Evolutionary conservation across 2,113 vertebrate genomes (phyloP).

Genomic region (Seriola dumerili): DNA sequence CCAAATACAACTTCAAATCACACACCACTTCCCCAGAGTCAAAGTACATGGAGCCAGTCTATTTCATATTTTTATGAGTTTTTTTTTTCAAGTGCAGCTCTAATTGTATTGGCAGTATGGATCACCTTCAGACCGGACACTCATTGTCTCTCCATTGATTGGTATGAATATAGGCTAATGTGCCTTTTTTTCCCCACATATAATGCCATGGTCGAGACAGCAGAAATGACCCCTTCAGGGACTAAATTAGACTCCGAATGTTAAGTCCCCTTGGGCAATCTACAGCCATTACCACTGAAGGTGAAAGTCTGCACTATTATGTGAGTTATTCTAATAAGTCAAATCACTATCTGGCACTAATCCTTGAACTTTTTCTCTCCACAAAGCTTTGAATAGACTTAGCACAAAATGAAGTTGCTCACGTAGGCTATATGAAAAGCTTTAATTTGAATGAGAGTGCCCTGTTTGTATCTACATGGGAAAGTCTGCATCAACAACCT

Average conservation of each 20-base stretch:
- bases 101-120: conserved; percentile 35
- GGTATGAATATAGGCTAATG: conserved; percentile 73
- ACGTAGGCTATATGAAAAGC: not conserved
- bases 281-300: conserved; percentile 21
- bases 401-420: not conserved
- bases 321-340: conserved; percentile 40
- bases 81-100: conserved; percentile 18
- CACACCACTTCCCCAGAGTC: conserved; percentile 6
- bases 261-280: conserved; percentile 53
- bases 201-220: conserved; percentile 56
- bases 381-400: conserved; percentile 14
- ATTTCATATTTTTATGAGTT: conserved; percentile 3
- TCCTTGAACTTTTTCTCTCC: conserved; percentile 30
- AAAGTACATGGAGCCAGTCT: not conserved
- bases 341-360: conserved; percentile 22
- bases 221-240: conserved; percentile 70
- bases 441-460: not conserved
- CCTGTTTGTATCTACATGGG: not conserved
- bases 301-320: conserved; percentile 40
- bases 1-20: conserved; percentile 11
- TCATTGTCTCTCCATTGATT: conserved; percentile 68
- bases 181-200: conserved; percentile 46
- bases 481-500: conserved; percentile 6
- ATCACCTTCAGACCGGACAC: conserved; percentile 39
- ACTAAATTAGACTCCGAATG: conserved; percentile 53